Base-by-base conservation (phyloP, 2,797 vertebrate genomes). In the Knipowitschia caucasica region DNA sequence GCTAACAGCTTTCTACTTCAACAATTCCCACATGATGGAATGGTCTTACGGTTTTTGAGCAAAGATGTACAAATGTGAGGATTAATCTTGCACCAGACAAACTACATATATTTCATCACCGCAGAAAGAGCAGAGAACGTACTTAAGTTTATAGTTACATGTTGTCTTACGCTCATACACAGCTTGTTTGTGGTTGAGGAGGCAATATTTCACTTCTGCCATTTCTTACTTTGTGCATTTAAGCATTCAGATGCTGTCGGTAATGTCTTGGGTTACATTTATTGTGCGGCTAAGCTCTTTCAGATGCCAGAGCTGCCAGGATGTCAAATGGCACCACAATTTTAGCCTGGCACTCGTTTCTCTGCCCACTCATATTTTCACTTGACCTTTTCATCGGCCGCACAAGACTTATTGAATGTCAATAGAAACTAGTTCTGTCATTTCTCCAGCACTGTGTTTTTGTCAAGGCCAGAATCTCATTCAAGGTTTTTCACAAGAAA, bases 141-240 rank as follows among this genome's bases (percentile, higher is more conserved):
- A 11, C 33, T 12, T 23, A 21, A 15, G 8, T 33, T 14, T 26
- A 36, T 24, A 38, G 46, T 29, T 36, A 26, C 12, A 12, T 18
- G 23, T 7, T 24, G 51, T 29, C 31, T 20, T 15, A 17, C 20
- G 21, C 31, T 35, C 38, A 58, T 15, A 31, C 44, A 47, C 38
- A 26, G 39, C 36, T 35, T 59, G 49, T 56, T 51, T 47, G 34
- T 29, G 39, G 40, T 53, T 47, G 14, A 50, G 39, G 23, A 44
- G 45, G 25, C 36, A n/a, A n/a, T n/a, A n/a, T n/a, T n/a, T 36
- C 15, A 17, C 6, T 36, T 35, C 18, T 20, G 18, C 17, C 36
- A 39, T 2, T 24, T n/a, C 11, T 42, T 21, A 42, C 39, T 42
- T 23, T 24, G 6, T 4, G 20, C 38, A 24, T 18, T 4, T 20